phyloP scores from a whole-genome alignment of 2,888 invertebrate species.

The Plebejus anna region DNA sequence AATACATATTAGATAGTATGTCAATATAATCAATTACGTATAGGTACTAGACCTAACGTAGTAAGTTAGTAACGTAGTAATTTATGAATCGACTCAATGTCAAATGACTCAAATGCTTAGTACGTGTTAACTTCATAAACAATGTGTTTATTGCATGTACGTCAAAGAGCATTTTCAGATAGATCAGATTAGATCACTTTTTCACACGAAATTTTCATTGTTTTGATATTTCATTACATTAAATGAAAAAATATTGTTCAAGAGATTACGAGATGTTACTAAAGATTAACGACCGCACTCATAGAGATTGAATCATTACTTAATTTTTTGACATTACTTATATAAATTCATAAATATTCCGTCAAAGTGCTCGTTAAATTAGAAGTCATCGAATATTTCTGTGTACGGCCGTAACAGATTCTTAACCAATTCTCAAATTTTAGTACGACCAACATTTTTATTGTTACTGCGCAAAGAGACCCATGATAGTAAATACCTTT shows the following conservation, averaged over 20 bases:
- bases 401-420: no score
- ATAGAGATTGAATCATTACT: no score
- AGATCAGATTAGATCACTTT: background rate
- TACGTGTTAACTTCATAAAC: background rate
- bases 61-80: background rate
- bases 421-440: no score
- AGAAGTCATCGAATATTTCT: no score
- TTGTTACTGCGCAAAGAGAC: no score
- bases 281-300: no score
- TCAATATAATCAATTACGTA: no score
- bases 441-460: no score
- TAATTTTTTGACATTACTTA: no score
- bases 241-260: background rate
- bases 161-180: background rate
- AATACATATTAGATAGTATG: background rate
- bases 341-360: no score
- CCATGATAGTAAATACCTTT: slow-evolving; percentile 18
- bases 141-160: background rate
- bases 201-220: background rate
- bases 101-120: background rate
- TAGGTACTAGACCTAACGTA: background rate
- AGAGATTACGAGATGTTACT: background rate
- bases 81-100: background rate
- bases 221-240: background rate
- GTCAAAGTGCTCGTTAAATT: no score